Conservation (phyloP, 1,140 invertebrate genomes). For the Hyposmocoma kahamanoa region DNA sequence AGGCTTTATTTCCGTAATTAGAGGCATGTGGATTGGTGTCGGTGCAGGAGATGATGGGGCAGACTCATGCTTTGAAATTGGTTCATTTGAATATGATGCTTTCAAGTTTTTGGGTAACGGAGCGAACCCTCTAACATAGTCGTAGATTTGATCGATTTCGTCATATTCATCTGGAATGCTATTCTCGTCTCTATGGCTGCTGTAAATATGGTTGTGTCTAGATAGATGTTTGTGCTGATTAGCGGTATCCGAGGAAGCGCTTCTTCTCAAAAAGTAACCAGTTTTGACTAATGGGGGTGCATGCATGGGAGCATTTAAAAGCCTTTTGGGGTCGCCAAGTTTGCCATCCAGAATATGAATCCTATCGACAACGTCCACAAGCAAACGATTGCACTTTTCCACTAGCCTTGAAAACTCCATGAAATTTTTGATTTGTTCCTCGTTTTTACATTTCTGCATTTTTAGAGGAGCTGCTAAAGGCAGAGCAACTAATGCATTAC, state of each 20-base stretch:
- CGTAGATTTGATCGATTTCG: constrained; percentile 97
- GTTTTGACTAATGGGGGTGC: constrained; percentile 72
- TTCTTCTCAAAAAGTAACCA: constrained; percentile 79
- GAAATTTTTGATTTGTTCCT: constrained; percentile 84
- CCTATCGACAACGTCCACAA: constrained; percentile 88
- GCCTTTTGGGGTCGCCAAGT: constrained; percentile 78
- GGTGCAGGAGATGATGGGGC: constrained; percentile 64
- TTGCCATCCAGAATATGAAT: constrained; percentile 87
- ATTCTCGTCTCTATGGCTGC: constrained; percentile 67
- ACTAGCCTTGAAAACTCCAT: constrained; percentile 87
- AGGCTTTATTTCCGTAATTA: constrained; percentile 80
- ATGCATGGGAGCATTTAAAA: constrained; percentile 65
- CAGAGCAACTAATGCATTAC: constrained; percentile 84
- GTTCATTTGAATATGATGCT: constrained; percentile 77
- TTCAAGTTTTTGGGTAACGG: constrained; percentile 88
- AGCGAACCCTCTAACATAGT: constrained; percentile 93
- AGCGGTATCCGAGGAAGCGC: constrained; percentile 82
- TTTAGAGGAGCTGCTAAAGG: constrained; percentile 91
- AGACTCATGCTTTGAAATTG: constrained; percentile 58
- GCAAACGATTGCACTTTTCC: constrained; percentile 85
- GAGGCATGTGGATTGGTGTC: constrained; percentile 73
- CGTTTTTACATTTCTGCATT: constrained; percentile 87
- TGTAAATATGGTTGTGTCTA: constrained; percentile 67
- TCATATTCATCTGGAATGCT: constrained; percentile 89
- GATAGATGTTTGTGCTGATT: constrained; percentile 73